These are phyloP conservation scores for Sialis fuliginosa DNA, from an alignment of 2,888 invertebrate genomes.

Conservation along the genomic window DNA sequence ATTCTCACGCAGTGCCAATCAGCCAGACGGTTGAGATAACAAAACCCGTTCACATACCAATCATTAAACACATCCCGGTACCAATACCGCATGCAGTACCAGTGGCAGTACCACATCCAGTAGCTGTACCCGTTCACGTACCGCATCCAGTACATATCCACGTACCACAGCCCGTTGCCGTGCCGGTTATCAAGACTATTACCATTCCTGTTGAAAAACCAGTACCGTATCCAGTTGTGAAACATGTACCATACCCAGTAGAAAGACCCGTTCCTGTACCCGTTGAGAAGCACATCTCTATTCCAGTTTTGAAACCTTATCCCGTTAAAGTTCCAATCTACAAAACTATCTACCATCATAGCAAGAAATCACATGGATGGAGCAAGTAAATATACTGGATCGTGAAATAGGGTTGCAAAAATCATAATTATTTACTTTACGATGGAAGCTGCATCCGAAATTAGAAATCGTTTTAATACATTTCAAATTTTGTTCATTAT, in stretches of 20 bases:
- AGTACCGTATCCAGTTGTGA: constrained; percentile 52
- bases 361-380: constrained; percentile 27
- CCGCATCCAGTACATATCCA: constrained; percentile 51
- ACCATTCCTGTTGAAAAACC: constrained; percentile 53
- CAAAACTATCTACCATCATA: constrained; percentile 52
- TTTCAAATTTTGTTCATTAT: no score
- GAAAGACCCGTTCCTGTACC: constrained; percentile 51
- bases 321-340: constrained; percentile 55
- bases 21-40: constrained; percentile 50
- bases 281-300: constrained; percentile 47
- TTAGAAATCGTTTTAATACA: no score
- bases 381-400: no score
- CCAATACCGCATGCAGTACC: constrained; percentile 28
- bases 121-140: constrained; percentile 43
- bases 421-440: no score
- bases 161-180: constrained; percentile 47
- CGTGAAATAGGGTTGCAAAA: no score
- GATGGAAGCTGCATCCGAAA: no score
- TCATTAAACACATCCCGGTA: constrained; percentile 30
- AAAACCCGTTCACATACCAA: constrained; percentile 38
- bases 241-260: constrained; percentile 42
- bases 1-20: constrained; percentile 27
- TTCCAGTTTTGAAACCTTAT: constrained; percentile 48
- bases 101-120: constrained; percentile 47
- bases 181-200: constrained; percentile 49